Evolutionary conservation across 2,888 invertebrate genomes (phyloP).

Genomic region (Dryomyza anilis): DNA sequence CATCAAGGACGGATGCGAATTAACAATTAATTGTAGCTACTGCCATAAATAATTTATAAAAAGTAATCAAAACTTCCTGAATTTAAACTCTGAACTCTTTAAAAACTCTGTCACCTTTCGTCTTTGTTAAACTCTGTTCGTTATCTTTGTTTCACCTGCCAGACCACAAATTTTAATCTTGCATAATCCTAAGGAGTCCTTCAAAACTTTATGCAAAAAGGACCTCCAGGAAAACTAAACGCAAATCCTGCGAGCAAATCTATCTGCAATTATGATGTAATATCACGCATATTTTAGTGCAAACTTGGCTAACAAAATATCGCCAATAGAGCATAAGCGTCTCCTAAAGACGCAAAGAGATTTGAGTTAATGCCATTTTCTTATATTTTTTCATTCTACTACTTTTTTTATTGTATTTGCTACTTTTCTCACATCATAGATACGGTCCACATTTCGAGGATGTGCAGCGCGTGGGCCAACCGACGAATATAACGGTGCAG

Average conservation of each 20-base stretch:
- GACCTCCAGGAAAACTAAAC: too few relatives aligned
- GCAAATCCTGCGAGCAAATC: neutral
- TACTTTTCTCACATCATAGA: constrained; percentile 49
- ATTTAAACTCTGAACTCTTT: too few relatives aligned
- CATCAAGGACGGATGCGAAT: too few relatives aligned
- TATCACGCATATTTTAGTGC: neutral
- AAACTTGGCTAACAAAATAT: neutral
- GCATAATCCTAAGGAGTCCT: too few relatives aligned
- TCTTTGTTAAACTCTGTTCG: too few relatives aligned
- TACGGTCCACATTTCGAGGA: constrained; percentile 76
- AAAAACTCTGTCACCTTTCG: too few relatives aligned
- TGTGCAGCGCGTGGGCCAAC: constrained; percentile 64
- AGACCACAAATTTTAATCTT: too few relatives aligned
- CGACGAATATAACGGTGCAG: constrained; percentile 75
- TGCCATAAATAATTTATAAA: too few relatives aligned
- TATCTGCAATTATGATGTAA: neutral
- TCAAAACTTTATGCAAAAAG: too few relatives aligned
- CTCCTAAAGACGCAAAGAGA: neutral
- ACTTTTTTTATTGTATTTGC: neutral
- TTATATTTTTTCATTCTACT: neutral
- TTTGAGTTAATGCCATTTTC: neutral
- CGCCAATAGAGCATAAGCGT: neutral
- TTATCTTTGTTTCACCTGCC: too few relatives aligned
- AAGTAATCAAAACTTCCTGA: too few relatives aligned
- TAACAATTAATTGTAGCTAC: too few relatives aligned